Evolutionary conservation across 2,113 vertebrate genomes (phyloP).

Genomic region (Saguinus midas): DNA sequence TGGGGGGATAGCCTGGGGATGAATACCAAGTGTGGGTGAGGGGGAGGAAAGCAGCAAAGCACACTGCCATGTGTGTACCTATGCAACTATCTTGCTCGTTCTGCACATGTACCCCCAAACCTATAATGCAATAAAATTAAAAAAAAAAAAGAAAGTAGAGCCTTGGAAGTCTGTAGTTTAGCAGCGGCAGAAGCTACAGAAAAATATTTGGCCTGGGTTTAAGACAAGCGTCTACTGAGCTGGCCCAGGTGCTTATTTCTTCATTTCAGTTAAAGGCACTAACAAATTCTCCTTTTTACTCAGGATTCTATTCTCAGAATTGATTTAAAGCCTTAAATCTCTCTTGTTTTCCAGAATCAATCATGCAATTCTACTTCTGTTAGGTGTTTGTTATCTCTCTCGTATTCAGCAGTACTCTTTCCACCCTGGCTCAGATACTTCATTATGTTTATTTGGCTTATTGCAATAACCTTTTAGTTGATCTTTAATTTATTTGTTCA

Average conservation of each 20-base stretch:
- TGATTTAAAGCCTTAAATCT: not conserved
- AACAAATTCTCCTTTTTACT: not conserved
- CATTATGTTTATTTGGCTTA: not conserved
- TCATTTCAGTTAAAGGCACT: not conserved
- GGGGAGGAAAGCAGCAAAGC: no score
- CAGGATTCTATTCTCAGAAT: not conserved
- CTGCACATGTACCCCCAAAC: no score
- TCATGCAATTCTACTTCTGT: not conserved
- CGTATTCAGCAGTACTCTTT: not conserved
- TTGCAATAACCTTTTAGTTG: not conserved
- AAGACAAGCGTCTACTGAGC: not conserved
- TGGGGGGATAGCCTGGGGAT: no score
- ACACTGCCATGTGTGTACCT: no score
- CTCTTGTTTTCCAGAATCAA: not conserved
- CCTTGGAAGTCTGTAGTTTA: not conserved
- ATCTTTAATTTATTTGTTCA: not conserved
- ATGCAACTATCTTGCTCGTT: no score
- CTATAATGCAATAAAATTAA: no score
- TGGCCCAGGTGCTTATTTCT: not conserved
- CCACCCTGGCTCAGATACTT: not conserved
- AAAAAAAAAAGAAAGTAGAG: accelerated
- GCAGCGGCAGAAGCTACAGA: not conserved
- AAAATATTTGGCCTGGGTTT: accelerated
- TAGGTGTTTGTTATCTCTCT: not conserved
- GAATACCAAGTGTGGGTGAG: no score